These are phyloP conservation scores for Zaprionus inermis DNA, from an alignment of 1,140 invertebrate genomes.

Conservation along the genomic window DNA sequence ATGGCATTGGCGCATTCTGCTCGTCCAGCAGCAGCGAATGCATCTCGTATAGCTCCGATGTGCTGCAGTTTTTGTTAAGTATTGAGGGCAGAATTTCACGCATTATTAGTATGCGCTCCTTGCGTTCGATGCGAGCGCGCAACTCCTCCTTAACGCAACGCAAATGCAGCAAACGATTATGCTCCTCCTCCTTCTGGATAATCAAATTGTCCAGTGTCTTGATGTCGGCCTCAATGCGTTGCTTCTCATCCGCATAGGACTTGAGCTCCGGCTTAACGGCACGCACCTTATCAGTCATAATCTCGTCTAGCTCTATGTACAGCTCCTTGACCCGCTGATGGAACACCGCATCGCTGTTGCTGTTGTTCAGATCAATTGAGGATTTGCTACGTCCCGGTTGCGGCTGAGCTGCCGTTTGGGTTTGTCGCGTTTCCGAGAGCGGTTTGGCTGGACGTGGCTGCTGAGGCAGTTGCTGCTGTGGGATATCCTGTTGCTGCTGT, in stretches of 20 bases:
- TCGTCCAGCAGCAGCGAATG: conserved; percentile 45
- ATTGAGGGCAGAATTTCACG: conserved; percentile 49
- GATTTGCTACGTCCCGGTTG: conserved; percentile 17
- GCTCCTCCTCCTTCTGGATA: conserved; percentile 59
- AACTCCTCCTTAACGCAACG: conserved; percentile 57
- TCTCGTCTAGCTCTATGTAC: conserved; percentile 44
- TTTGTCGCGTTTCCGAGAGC: conserved; percentile 51
- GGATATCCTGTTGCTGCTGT: conserved; percentile 5
- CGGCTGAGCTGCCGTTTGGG: conserved; percentile 17
- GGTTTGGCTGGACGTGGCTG: conserved; percentile 17
- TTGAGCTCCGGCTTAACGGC: conserved; percentile 34
- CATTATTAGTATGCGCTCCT: conserved; percentile 47
- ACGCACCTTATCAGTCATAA: conserved; percentile 42
- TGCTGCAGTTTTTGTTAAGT: conserved; percentile 45
- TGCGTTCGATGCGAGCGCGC: conserved; percentile 42
- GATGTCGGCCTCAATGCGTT: conserved; percentile 50
- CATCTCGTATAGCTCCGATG: conserved; percentile 50
- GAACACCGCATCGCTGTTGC: conserved; percentile 60
- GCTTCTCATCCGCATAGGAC: conserved; percentile 28
- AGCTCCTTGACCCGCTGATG: conserved; percentile 54
- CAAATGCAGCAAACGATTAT: conserved; percentile 59
- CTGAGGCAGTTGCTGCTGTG: conserved; percentile 15
- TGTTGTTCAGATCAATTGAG: conserved; percentile 55
- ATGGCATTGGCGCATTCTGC: conserved; percentile 23
- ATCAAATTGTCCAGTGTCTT: conserved; percentile 50